Evolutionary conservation across 2,888 invertebrate species (phyloP).

Genomic region (Beris chalybata): DNA sequence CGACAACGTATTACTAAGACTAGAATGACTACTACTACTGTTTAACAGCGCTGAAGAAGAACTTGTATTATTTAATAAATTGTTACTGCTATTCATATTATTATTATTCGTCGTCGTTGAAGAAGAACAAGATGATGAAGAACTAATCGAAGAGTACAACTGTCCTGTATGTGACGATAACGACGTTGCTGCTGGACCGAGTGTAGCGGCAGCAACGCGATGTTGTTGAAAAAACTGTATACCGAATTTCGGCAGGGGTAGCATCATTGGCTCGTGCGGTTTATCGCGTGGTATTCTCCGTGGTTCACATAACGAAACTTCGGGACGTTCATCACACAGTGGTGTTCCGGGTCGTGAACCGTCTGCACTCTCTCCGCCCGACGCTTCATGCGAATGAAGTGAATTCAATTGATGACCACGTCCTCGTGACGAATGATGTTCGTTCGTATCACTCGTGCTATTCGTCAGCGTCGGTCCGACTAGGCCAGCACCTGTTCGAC

Average conservation of each 20-base stretch:
- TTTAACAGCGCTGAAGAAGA: slow-evolving; percentile 45
- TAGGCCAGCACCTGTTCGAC: slow-evolving; percentile 56
- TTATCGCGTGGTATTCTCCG: slow-evolving; percentile 68
- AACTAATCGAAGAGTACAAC: slow-evolving; percentile 38
- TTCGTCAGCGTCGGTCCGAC: slow-evolving; percentile 46
- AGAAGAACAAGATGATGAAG: slow-evolving; percentile 33
- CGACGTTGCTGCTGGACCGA: slow-evolving; percentile 36
- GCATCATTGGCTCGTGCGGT: slow-evolving; percentile 71
- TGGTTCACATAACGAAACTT: slow-evolving; percentile 73
- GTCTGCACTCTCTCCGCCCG: slow-evolving; percentile 64
- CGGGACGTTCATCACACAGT: slow-evolving; percentile 78
- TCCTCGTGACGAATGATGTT: slow-evolving; percentile 55
- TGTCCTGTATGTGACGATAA: slow-evolving; percentile 42
- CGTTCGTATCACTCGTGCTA: slow-evolving; percentile 50
- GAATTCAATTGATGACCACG: slow-evolving; percentile 61
- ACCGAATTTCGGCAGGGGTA: slow-evolving; percentile 89
- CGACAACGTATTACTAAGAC: slow-evolving; percentile 51
- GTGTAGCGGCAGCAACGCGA: slow-evolving; percentile 47
- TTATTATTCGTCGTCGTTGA: slow-evolving; percentile 36
- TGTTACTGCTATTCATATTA: slow-evolving; percentile 44
- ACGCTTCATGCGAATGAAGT: slow-evolving; percentile 59
- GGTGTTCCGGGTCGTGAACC: slow-evolving; percentile 86
- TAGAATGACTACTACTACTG: slow-evolving; percentile 50
- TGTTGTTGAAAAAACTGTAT: slow-evolving; percentile 63
- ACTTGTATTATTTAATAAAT: slow-evolving; percentile 38